These are phyloP conservation scores for Littorina saxatilis DNA, from an alignment of 1,140 invertebrate species.

Conservation along the genomic window DNA sequence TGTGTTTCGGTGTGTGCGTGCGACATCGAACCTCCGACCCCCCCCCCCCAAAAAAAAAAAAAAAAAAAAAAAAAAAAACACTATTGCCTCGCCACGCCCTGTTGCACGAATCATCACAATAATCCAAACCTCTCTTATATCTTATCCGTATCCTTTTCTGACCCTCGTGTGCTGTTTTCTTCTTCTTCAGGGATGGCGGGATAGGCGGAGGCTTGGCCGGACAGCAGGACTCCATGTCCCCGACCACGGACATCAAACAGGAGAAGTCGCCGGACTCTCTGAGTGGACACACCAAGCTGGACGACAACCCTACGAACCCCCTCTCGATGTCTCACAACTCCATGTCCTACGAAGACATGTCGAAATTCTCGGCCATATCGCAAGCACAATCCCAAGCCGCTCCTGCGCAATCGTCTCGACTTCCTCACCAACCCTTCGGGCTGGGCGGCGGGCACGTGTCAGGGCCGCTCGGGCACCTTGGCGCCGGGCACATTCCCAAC, in stretches of 20 bases:
- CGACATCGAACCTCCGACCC: no score
- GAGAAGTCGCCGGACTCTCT: slow-evolving; percentile 43
- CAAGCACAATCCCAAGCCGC: no score
- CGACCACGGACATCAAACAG: slow-evolving; percentile 43
- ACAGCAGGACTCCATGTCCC: slow-evolving; percentile 26
- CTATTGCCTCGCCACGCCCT: no score
- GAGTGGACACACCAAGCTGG: slow-evolving; percentile 42
- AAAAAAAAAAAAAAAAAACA: no score
- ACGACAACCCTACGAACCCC: slow-evolving; percentile 33
- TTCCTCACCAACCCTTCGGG: slow-evolving; percentile 19
- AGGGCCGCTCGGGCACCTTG: not conserved
- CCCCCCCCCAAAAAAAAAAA: no score
- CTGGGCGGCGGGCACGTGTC: slow-evolving; percentile 7
- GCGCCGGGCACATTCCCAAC: slow-evolving; percentile 27
- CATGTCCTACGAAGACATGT: slow-evolving; percentile 40
- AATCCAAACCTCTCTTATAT: not conserved
- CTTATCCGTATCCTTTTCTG: not conserved
- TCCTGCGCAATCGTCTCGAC: not conserved
- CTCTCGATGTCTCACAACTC: slow-evolving; percentile 22
- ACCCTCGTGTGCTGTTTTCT: not conserved
- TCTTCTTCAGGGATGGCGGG: not conserved
- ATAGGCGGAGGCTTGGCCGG: not conserved
- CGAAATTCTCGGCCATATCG: slow-evolving; percentile 14
- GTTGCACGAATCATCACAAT: no score
- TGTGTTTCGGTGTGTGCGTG: no score